These are phyloP conservation scores for Chamaea fasciata DNA, from an alignment of 2,113 vertebrate genomes.

Conservation along the genomic window DNA sequence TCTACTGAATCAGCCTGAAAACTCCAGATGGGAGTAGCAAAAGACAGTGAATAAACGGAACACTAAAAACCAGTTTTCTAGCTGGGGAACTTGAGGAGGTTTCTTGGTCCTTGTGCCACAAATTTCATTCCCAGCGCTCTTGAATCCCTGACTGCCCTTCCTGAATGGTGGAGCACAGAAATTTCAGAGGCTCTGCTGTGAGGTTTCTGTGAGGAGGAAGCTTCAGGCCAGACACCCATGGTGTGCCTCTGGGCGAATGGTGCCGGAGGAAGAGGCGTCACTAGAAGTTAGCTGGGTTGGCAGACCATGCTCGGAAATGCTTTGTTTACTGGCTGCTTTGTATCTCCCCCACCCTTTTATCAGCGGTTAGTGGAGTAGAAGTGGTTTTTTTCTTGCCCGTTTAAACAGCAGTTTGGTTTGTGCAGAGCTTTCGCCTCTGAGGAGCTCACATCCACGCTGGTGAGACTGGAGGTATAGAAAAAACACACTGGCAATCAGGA, in stretches of 20 bases:
- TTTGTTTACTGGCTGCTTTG: not conserved
- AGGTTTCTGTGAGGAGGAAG: not conserved
- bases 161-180: not conserved
- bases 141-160: not conserved
- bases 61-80: not conserved
- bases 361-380: not conserved
- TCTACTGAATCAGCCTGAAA: not conserved
- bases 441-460: fast-evolving
- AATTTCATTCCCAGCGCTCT: not conserved
- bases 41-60: not conserved
- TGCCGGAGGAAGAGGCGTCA: not conserved
- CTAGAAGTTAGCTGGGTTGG: fast-evolving
- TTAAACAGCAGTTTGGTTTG: not conserved
- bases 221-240: not conserved
- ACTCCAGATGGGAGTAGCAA: not conserved
- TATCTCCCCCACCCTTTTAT: not conserved
- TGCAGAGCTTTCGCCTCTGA: not conserved
- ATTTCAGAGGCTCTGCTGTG: not conserved
- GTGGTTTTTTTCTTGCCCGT: not conserved
- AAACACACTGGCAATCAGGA: not conserved
- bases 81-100: not conserved
- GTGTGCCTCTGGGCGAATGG: fast-evolving
- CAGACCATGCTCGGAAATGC: not conserved
- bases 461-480: not conserved
- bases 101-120: not conserved